These are phyloP conservation scores for Octonoba sinensis DNA, from an alignment of 2,888 invertebrate species.

Conservation along the genomic window DNA sequence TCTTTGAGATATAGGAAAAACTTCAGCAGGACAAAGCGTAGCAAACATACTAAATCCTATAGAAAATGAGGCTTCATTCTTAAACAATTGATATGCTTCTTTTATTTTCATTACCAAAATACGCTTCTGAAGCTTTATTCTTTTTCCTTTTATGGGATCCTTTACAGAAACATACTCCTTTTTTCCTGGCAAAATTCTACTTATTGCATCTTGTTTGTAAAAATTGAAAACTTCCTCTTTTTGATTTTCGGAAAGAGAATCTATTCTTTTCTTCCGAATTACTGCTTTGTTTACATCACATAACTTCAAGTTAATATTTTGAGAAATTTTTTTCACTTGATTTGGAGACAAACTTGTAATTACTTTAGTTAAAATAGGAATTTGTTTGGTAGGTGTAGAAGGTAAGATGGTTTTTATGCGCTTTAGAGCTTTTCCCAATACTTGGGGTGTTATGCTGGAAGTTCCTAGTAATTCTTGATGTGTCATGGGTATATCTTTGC, in stretches of 20 bases:
- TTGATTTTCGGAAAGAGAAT: not conserved
- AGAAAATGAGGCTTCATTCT: not conserved
- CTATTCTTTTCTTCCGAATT: not conserved
- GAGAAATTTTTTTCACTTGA: not conserved
- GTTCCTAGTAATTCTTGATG: too few relatives aligned
- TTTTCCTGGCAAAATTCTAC: not conserved
- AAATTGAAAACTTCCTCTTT: not conserved
- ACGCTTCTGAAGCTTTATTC: not conserved
- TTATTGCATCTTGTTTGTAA: slow-evolving; percentile 5
- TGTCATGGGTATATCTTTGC: too few relatives aligned
- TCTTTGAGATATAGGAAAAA: not conserved
- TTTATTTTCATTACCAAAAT: not conserved
- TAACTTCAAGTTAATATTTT: not conserved
- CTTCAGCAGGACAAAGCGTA: not conserved
- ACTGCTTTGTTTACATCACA: not conserved
- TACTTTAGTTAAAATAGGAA: too few relatives aligned
- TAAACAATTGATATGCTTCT: not conserved
- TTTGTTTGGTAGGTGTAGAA: too few relatives aligned
- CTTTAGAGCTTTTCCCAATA: too few relatives aligned
- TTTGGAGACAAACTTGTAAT: not conserved
- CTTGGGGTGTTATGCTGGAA: too few relatives aligned
- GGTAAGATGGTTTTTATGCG: too few relatives aligned
- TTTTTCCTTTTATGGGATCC: not conserved
- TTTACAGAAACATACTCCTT: slow-evolving; percentile 11
- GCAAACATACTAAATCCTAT: not conserved